phyloP scores from a whole-genome alignment of 2,797 vertebrate genomes.

The Nannoperca obscura region DNA sequence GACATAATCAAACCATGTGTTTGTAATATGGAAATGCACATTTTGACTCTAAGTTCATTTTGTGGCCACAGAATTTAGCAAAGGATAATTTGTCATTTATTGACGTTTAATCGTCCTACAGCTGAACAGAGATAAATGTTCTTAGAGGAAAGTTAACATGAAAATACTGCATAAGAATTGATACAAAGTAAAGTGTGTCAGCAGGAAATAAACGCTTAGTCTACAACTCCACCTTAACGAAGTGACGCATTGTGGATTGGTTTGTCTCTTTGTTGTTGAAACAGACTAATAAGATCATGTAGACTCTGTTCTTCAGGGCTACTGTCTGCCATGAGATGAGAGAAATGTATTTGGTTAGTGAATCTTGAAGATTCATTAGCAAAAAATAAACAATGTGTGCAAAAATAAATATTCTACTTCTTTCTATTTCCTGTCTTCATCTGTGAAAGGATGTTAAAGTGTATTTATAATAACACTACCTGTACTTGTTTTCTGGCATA shows the following conservation, averaged over 20 bases:
- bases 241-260: not conserved
- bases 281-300: not conserved
- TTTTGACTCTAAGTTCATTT: constrained; percentile 5
- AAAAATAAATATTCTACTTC: no score
- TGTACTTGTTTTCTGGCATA: not conserved
- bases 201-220: not conserved
- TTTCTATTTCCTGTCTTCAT: no score
- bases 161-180: not conserved
- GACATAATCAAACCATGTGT: constrained; percentile 10
- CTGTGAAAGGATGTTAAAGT: no score
- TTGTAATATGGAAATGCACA: constrained; percentile 13
- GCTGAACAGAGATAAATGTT: not conserved
- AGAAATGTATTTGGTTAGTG: no score
- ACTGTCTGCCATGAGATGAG: no score
- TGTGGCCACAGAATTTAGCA: not conserved
- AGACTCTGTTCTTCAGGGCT: no score
- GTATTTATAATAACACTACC: not conserved
- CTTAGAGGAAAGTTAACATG: not conserved
- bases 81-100: constrained; percentile 10
- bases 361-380: no score
- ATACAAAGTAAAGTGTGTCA: not conserved
- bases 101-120: not conserved
- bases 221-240: not conserved
- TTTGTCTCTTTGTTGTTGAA: not conserved
- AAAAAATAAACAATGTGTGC: no score